These are phyloP conservation scores for Dryadula phaetusa DNA, from an alignment of 2,888 invertebrate species.

Conservation along the genomic window DNA sequence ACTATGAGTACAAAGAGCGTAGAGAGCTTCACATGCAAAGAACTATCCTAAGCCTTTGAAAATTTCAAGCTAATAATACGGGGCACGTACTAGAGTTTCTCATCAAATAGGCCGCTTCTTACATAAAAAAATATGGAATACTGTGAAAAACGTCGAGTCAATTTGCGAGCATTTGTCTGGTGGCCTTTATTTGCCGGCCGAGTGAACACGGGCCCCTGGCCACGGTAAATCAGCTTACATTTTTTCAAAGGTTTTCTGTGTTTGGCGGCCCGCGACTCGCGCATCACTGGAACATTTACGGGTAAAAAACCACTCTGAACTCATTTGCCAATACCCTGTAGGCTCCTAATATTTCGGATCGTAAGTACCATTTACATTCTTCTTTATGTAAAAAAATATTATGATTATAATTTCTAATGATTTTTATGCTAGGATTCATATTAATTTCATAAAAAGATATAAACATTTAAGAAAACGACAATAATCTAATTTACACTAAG, in stretches of 20 bases:
- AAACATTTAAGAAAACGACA: no score
- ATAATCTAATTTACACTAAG: no score
- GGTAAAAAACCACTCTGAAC: constrained; percentile 72
- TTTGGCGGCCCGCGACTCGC: constrained; percentile 75
- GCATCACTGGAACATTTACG: constrained; percentile 65
- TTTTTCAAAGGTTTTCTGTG: constrained; percentile 81
- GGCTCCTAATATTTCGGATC: not conserved
- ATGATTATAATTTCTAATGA: not conserved
- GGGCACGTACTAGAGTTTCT: constrained; percentile 47
- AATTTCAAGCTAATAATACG: constrained; percentile 38
- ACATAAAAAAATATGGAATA: constrained; percentile 68
- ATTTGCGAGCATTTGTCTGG: constrained; percentile 83
- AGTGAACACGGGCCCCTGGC: constrained; percentile 68
- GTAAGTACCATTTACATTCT: not conserved
- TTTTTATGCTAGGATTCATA: no score
- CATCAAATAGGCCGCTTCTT: constrained; percentile 56
- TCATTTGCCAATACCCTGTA: constrained; percentile 51
- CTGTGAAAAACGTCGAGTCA: constrained; percentile 80
- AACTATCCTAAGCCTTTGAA: constrained; percentile 39
- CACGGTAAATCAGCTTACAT: constrained; percentile 82
- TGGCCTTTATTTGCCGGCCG: constrained; percentile 82
- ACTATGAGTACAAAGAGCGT: constrained; percentile 36
- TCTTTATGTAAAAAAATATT: not conserved
- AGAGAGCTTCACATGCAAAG: constrained; percentile 35
- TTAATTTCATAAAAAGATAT: no score